Evolutionary conservation across 2,797 vertebrate genomes (phyloP).

Genomic region (Oryzias dopingdopingensis): DNA sequence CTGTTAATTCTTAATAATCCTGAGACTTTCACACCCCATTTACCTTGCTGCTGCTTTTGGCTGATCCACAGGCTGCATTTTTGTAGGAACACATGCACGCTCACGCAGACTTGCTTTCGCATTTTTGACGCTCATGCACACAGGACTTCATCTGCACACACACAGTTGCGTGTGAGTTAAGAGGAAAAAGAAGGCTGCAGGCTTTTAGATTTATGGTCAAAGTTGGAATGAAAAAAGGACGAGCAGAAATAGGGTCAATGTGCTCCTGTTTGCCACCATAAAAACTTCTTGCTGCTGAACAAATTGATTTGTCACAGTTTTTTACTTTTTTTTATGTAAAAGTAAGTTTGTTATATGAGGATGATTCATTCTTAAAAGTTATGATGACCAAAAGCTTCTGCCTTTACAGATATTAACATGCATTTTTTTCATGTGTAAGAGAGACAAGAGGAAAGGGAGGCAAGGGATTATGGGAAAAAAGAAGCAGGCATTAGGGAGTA

Average conservation of each 20-base stretch:
- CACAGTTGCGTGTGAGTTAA: conserved; percentile 20
- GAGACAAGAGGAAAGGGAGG: background rate
- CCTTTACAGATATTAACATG: too few relatives aligned
- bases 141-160: conserved; percentile 20
- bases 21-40: conserved; percentile 74
- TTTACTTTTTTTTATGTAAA: conserved; percentile 41
- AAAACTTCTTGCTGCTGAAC: conserved; percentile 54
- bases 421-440: too few relatives aligned
- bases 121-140: conserved; percentile 5
- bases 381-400: background rate
- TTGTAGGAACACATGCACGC: conserved; percentile 32
- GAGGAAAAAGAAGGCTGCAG: conserved; percentile 49
- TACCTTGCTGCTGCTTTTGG: conserved; percentile 71
- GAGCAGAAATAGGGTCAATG: conserved; percentile 32
- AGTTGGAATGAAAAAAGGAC: conserved; percentile 43
- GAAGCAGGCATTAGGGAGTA: conserved; percentile 22
- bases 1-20: conserved; percentile 85
- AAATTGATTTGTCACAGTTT: conserved; percentile 52
- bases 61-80: conserved; percentile 58
- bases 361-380: too few relatives aligned
- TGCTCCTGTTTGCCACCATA: conserved; percentile 54
- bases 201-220: conserved; percentile 51
- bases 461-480: background rate
- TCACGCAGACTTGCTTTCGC: conserved; percentile 13
- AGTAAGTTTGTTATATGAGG: background rate